Evolutionary conservation across 2,113 vertebrate species (phyloP), one percentile per base, ranked within the genome.

Genomic region (Monopterus albus): DNA sequence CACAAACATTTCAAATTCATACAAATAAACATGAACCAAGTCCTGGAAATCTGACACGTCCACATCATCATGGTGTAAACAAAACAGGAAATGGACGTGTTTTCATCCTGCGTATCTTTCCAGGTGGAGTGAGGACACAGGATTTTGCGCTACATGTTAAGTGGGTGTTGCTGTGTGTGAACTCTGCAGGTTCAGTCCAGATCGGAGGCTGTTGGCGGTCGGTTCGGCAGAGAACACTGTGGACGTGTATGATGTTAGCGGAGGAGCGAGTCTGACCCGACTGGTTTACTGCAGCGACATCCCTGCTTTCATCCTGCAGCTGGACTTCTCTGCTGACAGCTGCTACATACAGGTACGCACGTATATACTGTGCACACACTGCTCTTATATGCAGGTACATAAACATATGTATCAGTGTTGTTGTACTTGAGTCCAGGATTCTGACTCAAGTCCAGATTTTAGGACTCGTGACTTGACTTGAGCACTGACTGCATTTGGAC

Each of bases 301-400:
- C 43, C 93, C 96, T 1, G 95, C 96, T 25, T 97, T 98, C 75
- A 94, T 99, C 77, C 92, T 98, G 62, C 97, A 99, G 91, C 93
- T 99, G 85, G 97, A 99, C 80, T 99, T 98, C 78, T 97, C 97
- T 7, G 96, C 97, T 0, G 96, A 99, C 89, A 94, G 95, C 81
- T 36, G 58, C 2, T 75, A 82, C n/a, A 49, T 88, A 9, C 86
- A 88, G 72, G 86, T 88, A 50, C 23, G 26, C 4, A 26, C 13
- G 28, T 8, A 9, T 5, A 18, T 14, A n/a, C n/a, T n/a, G n/a
- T n/a, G n/a, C 5, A 56, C 25, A 29, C 2, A 28, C 23, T 15
- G 2, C 11, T 20, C 6, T 20, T 45, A 35, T 5, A 46, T 18
- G 20, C 7, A 31, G 17, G 13, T 18, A 55, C 6, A 55, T 3